phyloP scores from a whole-genome alignment of 2,797 vertebrate genomes.

The Bradypus variegatus region DNA sequence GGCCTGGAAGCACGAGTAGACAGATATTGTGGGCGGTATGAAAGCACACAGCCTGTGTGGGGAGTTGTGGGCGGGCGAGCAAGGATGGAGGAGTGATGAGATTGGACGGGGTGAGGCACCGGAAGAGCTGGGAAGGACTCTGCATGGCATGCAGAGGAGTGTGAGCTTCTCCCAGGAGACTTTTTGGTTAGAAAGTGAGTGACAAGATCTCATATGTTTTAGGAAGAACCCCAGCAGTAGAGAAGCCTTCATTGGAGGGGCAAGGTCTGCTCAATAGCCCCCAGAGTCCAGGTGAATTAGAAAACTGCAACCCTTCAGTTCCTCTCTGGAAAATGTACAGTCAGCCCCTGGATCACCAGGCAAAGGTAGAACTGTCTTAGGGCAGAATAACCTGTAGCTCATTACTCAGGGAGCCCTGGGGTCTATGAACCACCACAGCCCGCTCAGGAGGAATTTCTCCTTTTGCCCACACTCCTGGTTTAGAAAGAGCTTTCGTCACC shows the following conservation, averaged over 20 bases:
- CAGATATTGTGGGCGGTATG: background rate
- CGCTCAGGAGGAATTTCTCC: background rate
- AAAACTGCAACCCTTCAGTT: background rate
- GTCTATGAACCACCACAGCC: background rate
- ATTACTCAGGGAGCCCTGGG: background rate
- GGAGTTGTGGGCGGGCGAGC: background rate
- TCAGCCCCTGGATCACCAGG: background rate
- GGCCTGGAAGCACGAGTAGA: background rate
- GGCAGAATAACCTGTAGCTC: background rate
- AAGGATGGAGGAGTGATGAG: background rate
- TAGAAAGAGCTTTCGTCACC: background rate
- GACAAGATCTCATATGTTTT: background rate
- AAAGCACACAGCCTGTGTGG: background rate
- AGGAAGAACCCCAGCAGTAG: background rate
- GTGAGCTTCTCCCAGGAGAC: background rate
- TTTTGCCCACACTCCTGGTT: background rate
- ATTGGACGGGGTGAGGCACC: background rate
- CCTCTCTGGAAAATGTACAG: background rate
- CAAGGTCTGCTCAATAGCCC: background rate
- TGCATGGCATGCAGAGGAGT: too few relatives aligned
- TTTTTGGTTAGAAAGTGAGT: background rate
- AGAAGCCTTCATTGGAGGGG: background rate
- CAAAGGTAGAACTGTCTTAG: background rate
- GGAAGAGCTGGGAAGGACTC: background rate
- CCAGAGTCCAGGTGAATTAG: background rate